These are phyloP conservation scores for Andricus curvator DNA, from an alignment of 2,888 invertebrate species.

Conservation along the genomic window DNA sequence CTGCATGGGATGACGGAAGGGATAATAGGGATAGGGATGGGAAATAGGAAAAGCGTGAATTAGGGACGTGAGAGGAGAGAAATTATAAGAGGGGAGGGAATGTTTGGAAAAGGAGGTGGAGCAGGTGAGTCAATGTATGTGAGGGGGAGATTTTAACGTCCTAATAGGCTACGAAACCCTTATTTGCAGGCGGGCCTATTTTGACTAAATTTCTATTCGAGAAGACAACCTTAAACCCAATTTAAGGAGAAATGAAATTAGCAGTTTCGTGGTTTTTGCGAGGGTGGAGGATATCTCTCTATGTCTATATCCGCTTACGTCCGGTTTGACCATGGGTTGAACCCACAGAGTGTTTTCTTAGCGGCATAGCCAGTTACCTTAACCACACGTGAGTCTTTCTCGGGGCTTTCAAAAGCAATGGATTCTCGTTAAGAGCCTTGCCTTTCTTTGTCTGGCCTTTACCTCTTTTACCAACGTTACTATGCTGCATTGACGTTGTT, in stretches of 20 bases:
- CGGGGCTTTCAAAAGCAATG: slow-evolving; percentile 58
- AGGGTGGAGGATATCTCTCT: slow-evolving; percentile 41
- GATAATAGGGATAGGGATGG: too few relatives aligned
- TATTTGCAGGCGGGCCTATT: too few relatives aligned
- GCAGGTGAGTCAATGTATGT: too few relatives aligned
- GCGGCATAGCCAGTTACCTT: slow-evolving; percentile 7
- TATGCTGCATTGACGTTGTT: slow-evolving; percentile 48
- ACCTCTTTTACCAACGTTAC: slow-evolving; percentile 49
- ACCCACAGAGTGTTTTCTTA: slow-evolving; percentile 53
- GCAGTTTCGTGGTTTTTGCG: slow-evolving; percentile 53
- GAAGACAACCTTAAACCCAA: slow-evolving; percentile 58
- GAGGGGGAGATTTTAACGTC: too few relatives aligned
- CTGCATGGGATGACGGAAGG: too few relatives aligned
- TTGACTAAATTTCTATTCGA: neutral
- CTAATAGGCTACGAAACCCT: too few relatives aligned
- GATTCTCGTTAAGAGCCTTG: slow-evolving; percentile 60
- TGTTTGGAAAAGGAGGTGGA: too few relatives aligned
- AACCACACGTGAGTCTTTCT: slow-evolving; percentile 30
- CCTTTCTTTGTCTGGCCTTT: slow-evolving; percentile 50
- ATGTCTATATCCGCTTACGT: slow-evolving; percentile 48
- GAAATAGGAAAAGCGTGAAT: too few relatives aligned
- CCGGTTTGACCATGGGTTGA: slow-evolving; percentile 23
- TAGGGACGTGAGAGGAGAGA: too few relatives aligned
- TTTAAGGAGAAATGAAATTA: slow-evolving; percentile 67
- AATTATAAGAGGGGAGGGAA: too few relatives aligned